phyloP scores from a whole-genome alignment of 2,113 vertebrate species.

The Peromyscus californicus region DNA sequence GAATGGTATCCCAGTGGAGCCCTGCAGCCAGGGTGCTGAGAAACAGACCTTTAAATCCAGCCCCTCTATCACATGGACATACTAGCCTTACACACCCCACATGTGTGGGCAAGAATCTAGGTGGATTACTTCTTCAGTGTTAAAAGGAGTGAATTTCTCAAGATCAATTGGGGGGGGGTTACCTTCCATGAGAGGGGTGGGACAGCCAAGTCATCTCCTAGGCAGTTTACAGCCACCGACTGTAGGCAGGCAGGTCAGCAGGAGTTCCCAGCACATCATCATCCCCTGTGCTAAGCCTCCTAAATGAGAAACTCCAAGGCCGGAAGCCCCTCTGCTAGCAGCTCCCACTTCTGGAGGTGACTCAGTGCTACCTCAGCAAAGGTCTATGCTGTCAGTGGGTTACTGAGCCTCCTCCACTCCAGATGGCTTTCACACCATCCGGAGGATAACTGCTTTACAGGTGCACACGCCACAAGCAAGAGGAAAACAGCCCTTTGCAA shows the following conservation, averaged over 20 bases:
- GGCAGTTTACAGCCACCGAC: not conserved
- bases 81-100: not conserved
- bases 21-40: not conserved
- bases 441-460: not conserved
- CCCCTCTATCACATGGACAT: not conserved
- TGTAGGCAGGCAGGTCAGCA: not conserved
- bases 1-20: not conserved
- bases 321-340: not conserved
- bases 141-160: slow-evolving; percentile 31
- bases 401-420: not conserved
- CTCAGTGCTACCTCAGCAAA: not conserved
- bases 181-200: not conserved
- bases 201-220: not conserved
- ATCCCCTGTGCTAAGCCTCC: not conserved
- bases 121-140: slow-evolving; percentile 9
- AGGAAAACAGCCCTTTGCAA: not conserved
- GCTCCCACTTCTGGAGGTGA: not conserved
- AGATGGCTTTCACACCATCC: not conserved
- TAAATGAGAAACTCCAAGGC: not conserved
- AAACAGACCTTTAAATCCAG: not conserved
- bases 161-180: not conserved
- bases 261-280: too few relatives aligned
- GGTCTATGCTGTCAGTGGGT: not conserved
- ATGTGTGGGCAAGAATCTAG: not conserved
- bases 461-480: not conserved